phyloP scores from a whole-genome alignment of 2,797 vertebrate species.

The Denticeps clupeoides region DNA sequence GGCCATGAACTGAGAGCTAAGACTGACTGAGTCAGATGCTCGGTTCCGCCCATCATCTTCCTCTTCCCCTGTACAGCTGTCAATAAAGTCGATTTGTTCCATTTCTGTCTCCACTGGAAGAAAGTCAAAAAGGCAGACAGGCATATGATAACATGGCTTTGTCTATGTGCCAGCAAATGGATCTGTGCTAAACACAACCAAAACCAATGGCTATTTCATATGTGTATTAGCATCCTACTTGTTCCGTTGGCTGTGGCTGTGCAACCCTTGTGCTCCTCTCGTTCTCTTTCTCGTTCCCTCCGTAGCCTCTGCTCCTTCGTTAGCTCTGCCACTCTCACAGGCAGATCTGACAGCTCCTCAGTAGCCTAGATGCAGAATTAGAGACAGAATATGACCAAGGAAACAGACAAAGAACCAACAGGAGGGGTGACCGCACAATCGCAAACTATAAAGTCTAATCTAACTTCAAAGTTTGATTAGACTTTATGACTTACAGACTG shows the following conservation, averaged over 20 bases:
- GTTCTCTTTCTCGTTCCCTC: conserved; percentile 62
- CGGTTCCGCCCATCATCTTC: conserved; percentile 69
- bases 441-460: too few species aligned
- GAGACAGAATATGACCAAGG: conserved; percentile 5
- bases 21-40: conserved; percentile 59
- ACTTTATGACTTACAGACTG: too few species aligned
- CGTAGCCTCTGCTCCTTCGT: conserved; percentile 74
- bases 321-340: conserved; percentile 72
- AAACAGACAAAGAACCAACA: neutral
- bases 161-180: too few species aligned
- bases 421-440: too few species aligned
- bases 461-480: too few species aligned
- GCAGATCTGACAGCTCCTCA: conserved; percentile 82
- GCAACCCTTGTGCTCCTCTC: conserved; percentile 52
- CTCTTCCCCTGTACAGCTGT: conserved; percentile 79
- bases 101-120: conserved; percentile 68
- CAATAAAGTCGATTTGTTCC: conserved; percentile 94
- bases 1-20: conserved; percentile 92
- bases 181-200: neutral
- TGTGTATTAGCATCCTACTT: conserved; percentile 48
- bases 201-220: conserved; percentile 8
- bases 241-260: conserved; percentile 71
- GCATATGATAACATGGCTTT: conserved; percentile 8
- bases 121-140: neutral
- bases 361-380: conserved; percentile 64